A percentile compares a stretch with the other conserved stretches of the same genome.
Conservation (phyloP, 2,888 invertebrate species). For the Ophion ellenae region DNA sequence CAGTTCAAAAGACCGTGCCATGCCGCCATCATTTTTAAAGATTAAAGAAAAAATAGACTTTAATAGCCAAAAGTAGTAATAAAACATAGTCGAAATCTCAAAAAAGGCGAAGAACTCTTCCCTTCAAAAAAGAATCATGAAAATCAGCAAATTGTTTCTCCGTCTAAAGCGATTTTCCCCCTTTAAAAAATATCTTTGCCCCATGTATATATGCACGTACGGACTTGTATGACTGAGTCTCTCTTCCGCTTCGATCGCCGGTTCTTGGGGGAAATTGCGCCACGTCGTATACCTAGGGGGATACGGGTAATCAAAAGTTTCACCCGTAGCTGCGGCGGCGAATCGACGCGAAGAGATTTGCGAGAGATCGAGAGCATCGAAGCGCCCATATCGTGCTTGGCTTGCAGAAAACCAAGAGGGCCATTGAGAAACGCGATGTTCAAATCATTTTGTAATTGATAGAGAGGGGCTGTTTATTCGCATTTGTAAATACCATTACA, state of each 20-base stretch:
- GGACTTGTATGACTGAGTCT: background rate
- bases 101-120: too few species aligned
- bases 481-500: conserved; percentile 79
- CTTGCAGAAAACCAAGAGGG: conserved; percentile 38
- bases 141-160: too few species aligned
- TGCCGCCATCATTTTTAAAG: too few species aligned
- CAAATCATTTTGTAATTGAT: conserved; percentile 80
- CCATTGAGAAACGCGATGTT: conserved; percentile 55
- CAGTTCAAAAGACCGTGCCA: too few species aligned
- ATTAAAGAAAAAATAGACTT: too few species aligned
- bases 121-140: too few species aligned
- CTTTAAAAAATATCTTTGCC: too few species aligned
- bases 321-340: conserved; percentile 5
- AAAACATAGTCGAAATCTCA: too few species aligned
- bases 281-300: conserved; percentile 56
- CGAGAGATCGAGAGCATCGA: conserved; percentile 61
- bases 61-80: too few species aligned
- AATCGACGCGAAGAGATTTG: conserved; percentile 46
- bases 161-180: too few species aligned
- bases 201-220: too few species aligned
- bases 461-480: conserved; percentile 76
- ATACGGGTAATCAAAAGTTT: conserved; percentile 83
- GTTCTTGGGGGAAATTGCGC: conserved; percentile 67
- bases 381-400: conserved; percentile 52
- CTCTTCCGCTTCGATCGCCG: conserved; percentile 15